Percentiles rank a stretch among this genome's conserved stretches.
phyloP scores from a whole-genome alignment of 2,797 vertebrate species.

The Falco rusticolus region DNA sequence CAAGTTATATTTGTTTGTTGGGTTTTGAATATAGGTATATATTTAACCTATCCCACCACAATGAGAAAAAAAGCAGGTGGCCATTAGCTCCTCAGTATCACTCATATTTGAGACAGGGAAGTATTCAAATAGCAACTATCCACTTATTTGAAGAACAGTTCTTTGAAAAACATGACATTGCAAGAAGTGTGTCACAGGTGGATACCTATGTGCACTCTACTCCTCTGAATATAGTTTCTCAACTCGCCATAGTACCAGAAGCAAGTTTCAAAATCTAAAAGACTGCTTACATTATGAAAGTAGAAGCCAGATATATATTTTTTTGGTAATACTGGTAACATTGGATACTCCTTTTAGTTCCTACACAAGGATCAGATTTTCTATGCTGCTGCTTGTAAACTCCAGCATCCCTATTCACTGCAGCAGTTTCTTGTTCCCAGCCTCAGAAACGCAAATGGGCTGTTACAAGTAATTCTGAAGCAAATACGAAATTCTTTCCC shows the following conservation, averaged over 20 bases:
- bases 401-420: not conserved
- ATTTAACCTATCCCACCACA: not conserved
- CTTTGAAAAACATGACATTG: not conserved
- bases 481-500: not conserved
- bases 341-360: not conserved
- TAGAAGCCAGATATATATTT: not conserved
- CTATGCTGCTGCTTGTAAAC: not conserved
- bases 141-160: not conserved
- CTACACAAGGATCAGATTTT: not conserved
- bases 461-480: not conserved
- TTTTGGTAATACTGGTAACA: not conserved
- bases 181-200: not conserved
- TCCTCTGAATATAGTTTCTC: not conserved
- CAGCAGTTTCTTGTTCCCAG: not conserved
- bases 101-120: not conserved
- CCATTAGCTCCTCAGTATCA: not conserved
- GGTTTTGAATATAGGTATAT: not conserved
- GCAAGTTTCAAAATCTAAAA: not conserved
- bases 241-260: not conserved
- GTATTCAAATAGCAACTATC: not conserved
- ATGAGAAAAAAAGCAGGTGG: fast-evolving
- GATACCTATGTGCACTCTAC: not conserved
- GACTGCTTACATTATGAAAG: not conserved
- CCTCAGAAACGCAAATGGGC: not conserved
- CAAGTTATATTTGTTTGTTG: not conserved